These are phyloP conservation scores for Sebastes diaconus DNA, from an alignment of 2,797 vertebrate genomes.

Conservation along the genomic window DNA sequence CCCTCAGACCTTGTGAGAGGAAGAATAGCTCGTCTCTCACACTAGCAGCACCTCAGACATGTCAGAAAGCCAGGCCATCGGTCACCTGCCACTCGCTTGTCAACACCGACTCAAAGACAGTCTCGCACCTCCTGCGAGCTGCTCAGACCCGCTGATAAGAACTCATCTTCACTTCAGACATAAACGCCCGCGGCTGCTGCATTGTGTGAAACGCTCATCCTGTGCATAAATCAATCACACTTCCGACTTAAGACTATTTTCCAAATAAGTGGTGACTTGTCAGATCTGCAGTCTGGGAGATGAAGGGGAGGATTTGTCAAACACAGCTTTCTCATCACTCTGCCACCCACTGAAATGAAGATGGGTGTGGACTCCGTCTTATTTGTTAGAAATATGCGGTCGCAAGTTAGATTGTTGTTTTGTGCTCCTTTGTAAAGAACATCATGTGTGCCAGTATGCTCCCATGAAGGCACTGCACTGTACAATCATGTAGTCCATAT, in stretches of 20 bases:
- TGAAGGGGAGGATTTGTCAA: constrained; percentile 13
- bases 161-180: constrained; percentile 34
- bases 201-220: constrained; percentile 17
- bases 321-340: background rate
- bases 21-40: background rate
- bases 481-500: background rate
- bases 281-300: constrained; percentile 8
- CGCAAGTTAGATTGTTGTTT: background rate
- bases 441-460: background rate
- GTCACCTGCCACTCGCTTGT: constrained; percentile 47
- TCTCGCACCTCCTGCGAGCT: constrained; percentile 27
- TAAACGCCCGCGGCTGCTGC: constrained; percentile 10
- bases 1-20: background rate
- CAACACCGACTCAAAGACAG: constrained; percentile 28
- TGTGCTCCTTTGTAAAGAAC: background rate
- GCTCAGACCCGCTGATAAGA: constrained; percentile 20
- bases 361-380: background rate
- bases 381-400: background rate
- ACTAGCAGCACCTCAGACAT: constrained; percentile 2
- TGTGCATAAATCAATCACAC: constrained; percentile 36
- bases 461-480: background rate
- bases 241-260: background rate
- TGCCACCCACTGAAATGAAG: background rate
- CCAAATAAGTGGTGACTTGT: constrained; percentile 34
- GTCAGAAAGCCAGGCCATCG: background rate